These are phyloP conservation scores for Aphaenogaster ashmeadi DNA, from an alignment of 1,140 invertebrate species.

Conservation along the genomic window DNA sequence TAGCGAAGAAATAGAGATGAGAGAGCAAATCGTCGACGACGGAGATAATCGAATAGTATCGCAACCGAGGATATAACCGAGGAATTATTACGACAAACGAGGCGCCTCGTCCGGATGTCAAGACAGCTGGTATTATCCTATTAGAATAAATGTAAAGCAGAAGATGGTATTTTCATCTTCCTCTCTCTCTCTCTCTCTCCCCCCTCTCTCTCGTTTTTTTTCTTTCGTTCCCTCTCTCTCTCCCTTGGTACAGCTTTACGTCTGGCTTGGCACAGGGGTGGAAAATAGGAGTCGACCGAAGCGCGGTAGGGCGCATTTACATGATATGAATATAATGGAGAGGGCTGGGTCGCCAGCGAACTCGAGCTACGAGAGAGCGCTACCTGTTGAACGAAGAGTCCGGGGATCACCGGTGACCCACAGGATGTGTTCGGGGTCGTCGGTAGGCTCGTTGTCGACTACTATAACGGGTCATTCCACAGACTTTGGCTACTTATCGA, in stretches of 20 bases:
- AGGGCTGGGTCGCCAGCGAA: constrained; percentile 79
- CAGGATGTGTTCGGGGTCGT: constrained; percentile 66
- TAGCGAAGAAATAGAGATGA: neutral
- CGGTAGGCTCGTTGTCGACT: constrained; percentile 34
- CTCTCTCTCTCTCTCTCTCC: neutral
- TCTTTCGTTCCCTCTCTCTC: neutral
- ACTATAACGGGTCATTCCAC: constrained; percentile 31
- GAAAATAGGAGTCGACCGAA: constrained; percentile 75
- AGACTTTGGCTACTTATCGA: neutral
- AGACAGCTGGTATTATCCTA: constrained; percentile 76
- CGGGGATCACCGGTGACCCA: constrained; percentile 83
- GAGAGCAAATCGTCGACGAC: constrained; percentile 32
- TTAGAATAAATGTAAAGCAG: constrained; percentile 83
- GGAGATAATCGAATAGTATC: constrained; percentile 64
- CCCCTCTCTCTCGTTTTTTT: constrained; percentile 4
- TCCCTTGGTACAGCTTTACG: constrained; percentile 29
- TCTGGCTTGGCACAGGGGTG: constrained; percentile 67
- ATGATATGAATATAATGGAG: constrained; percentile 88
- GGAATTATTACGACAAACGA: constrained; percentile 68
- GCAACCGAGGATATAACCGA: neutral
- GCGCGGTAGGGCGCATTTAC: constrained; percentile 84
- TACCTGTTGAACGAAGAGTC: constrained; percentile 86
- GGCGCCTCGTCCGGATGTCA: constrained; percentile 59
- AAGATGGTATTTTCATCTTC: constrained; percentile 14
- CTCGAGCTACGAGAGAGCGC: constrained; percentile 79